A percentile compares a stretch with the other conserved stretches of the same genome.
phyloP scores from a whole-genome alignment of 2,113 vertebrate species.

The Polypterus senegalus region DNA sequence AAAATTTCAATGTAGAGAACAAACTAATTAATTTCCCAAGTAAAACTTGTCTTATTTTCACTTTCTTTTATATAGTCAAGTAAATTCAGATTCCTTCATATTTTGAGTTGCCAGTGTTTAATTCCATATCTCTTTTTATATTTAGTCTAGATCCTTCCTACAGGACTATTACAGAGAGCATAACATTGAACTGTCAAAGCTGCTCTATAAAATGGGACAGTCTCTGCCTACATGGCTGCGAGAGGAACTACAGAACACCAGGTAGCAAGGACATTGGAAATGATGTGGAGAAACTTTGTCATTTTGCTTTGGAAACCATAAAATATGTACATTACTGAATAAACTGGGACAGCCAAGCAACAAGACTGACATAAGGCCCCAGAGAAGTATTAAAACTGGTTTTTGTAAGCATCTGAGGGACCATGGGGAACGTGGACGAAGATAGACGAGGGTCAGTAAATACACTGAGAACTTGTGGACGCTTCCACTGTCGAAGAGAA shows the following conservation, averaged over 20 bases:
- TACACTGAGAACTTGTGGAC: not conserved
- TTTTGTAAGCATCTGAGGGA: too few relatives aligned
- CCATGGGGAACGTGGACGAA: too few relatives aligned
- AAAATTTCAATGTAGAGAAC: not conserved
- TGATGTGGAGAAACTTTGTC: slow-evolving; percentile 13
- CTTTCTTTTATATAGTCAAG: too few relatives aligned
- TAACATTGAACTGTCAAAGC: slow-evolving; percentile 89
- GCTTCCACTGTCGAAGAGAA: slow-evolving; percentile 1
- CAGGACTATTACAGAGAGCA: slow-evolving; percentile 88
- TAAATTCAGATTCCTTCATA: too few relatives aligned
- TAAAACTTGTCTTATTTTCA: slow-evolving; percentile 9
- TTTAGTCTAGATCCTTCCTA: slow-evolving; percentile 79
- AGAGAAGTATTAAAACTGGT: too few relatives aligned
- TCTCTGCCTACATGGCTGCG: slow-evolving; percentile 83
- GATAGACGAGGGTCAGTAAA: not conserved
- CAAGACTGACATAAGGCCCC: too few relatives aligned
- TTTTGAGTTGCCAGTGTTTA: too few relatives aligned
- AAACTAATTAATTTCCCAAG: not conserved
- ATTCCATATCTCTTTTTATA: too few relatives aligned
- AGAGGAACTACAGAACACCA: slow-evolving; percentile 88
- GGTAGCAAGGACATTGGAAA: slow-evolving; percentile 55
- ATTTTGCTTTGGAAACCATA: too few relatives aligned
- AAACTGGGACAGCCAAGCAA: too few relatives aligned
- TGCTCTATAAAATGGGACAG: slow-evolving; percentile 92
- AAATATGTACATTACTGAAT: too few relatives aligned